A percentile compares a stretch with the other conserved stretches of the same genome.
These are phyloP conservation scores for Eutrigla gurnardus DNA, from an alignment of 2,797 vertebrate species.

Conservation along the genomic window DNA sequence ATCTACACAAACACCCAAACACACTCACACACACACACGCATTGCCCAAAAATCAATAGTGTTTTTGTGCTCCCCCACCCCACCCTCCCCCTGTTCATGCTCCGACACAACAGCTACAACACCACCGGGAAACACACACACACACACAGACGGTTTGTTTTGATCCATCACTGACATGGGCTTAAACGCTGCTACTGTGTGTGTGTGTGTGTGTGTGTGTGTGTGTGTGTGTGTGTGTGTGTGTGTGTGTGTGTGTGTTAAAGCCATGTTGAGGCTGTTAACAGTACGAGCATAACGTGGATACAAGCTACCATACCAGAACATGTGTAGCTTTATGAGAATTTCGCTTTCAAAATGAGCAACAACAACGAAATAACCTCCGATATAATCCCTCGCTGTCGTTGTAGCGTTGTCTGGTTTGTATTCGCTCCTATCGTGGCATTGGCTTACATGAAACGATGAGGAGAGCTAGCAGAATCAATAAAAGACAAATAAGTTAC, in stretches of 20 bases:
- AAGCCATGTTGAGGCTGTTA: conserved; percentile 4
- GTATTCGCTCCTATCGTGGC: background rate
- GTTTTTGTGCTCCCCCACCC: conserved; percentile 22
- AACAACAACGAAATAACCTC: background rate
- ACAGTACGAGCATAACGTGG: background rate
- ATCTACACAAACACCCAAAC: conserved; percentile 13
- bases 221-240: too few species aligned
- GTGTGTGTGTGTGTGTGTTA: background rate
- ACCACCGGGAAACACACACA: conserved; percentile 34
- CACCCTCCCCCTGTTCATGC: conserved; percentile 42
- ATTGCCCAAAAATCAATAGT: conserved; percentile 62
- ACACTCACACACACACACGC: conserved; percentile 36
- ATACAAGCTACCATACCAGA: background rate
- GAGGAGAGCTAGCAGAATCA: background rate
- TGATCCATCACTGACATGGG: conserved; percentile 28
- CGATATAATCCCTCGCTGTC: background rate
- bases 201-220: too few species aligned
- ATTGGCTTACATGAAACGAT: background rate
- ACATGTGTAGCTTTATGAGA: conserved; percentile 2
- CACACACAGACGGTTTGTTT: conserved; percentile 26
- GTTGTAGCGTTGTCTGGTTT: conserved; percentile 15
- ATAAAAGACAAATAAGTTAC: background rate
- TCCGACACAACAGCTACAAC: conserved; percentile 38
- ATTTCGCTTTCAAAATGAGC: conserved; percentile 7
- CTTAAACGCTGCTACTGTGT: background rate